Base-by-base conservation (phyloP, 2,113 vertebrate genomes). In the Solea solea region DNA sequence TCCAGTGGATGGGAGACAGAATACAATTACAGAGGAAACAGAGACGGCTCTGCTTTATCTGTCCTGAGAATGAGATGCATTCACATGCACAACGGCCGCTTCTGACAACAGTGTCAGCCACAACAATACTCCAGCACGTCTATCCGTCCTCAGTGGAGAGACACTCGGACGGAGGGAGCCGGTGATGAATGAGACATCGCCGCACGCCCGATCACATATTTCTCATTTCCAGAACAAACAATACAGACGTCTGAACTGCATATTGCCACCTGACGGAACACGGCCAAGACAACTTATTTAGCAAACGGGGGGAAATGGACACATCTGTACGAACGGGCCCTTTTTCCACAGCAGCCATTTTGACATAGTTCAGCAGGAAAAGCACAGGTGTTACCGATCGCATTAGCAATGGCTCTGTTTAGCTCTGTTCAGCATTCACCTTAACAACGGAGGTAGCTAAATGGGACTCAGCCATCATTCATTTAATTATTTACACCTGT, bases 201-300 rank as follows among this genome's bases (percentile, higher is more conserved):
- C 56, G 21, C 2, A 9, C 4, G 60, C 62, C 73, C 78, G 82
- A 91, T 86, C 21, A 76, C 69, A 71, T 85, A 83, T 81, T 88
- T 90, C 86, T 86, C 81, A 76, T 90, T 85, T 87, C 67, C 64
- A 83, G 76, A 78, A 83, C 77, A 86, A 91, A 89, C 84, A 89
- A 79, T 64, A 40, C 76, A 71, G 74, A 80, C 72, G 54, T 76
- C 69, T 73, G 65, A 85, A 86, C 88, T 83, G 58, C 87, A 89
- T 78, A 72, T 60, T 7, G 25, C 58, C 28, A 27, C 39, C 75
- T 13, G 67, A 78, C 16, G 56, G 64, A 52, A 50, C 54, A 66
- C 9, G 41, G 49, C 59, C 15, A 12, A 61, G 40, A 52, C 53
- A 25, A 45, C 62, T 73, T 78, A 56, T 64, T 63, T 59, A 45